These are phyloP conservation scores for Encarsia formosa DNA, from an alignment of 2,888 invertebrate genomes.

Conservation along the genomic window DNA sequence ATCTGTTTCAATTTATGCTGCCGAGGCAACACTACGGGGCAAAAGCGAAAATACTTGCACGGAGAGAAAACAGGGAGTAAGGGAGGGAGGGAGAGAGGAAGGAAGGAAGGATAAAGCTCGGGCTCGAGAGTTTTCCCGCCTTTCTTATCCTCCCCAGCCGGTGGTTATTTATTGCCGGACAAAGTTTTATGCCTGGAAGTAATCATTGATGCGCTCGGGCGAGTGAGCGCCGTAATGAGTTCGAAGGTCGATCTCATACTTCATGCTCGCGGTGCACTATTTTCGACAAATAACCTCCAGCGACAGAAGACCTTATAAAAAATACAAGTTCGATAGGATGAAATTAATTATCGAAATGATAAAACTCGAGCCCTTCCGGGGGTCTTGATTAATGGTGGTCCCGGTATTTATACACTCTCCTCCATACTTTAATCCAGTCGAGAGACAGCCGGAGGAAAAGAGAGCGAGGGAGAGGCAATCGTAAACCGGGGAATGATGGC, in stretches of 20 bases:
- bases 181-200: constrained; percentile 10
- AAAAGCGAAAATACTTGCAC: constrained; percentile 37
- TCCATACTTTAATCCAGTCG: no score
- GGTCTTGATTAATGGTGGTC: no score
- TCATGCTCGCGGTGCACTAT: no score
- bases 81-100: constrained; percentile 5
- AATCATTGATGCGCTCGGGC: constrained; percentile 18
- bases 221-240: not conserved
- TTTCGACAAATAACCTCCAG: no score
- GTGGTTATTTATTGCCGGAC: constrained; percentile 17
- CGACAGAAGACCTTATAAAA: no score
- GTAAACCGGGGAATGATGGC: constrained; percentile 38
- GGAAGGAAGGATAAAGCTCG: constrained; percentile 22
- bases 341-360: no score
- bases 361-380: no score
- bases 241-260: constrained; percentile 6
- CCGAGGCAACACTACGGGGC: constrained; percentile 34
- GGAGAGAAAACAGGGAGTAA: no score
- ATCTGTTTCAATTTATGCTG: constrained; percentile 51
- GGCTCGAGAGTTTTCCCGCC: constrained; percentile 9
- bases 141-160: not conserved
- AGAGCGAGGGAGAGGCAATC: constrained; percentile 29
- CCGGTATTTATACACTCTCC: no score
- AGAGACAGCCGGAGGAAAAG: constrained; percentile 11
- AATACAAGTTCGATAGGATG: no score